Evolutionary conservation across 2,888 invertebrate genomes (phyloP).

Genomic region (Acheta domesticus): DNA sequence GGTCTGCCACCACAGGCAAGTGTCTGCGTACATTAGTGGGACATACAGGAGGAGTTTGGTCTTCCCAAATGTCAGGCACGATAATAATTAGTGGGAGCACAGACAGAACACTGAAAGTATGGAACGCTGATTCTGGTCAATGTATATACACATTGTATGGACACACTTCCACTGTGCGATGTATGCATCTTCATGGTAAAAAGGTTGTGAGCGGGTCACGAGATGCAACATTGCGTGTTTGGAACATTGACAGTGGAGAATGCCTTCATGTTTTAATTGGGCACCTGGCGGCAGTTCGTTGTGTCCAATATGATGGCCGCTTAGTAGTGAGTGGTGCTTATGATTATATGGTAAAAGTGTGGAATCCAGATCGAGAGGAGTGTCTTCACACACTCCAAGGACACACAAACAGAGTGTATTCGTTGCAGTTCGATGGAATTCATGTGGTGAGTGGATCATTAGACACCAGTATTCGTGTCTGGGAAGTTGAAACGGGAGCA

Average conservation of each 20-base stretch:
- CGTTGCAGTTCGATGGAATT: slow-evolving; percentile 95
- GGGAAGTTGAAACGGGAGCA: slow-evolving; percentile 91
- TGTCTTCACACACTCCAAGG: slow-evolving; percentile 94
- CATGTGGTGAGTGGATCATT: slow-evolving; percentile 97
- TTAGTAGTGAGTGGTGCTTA: slow-evolving; percentile 97
- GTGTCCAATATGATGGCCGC: slow-evolving; percentile 96
- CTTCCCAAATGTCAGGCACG: slow-evolving; percentile 92
- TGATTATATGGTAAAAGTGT: slow-evolving; percentile 97
- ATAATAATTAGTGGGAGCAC: slow-evolving; percentile 94
- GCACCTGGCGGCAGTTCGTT: slow-evolving; percentile 94
- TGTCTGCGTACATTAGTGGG: slow-evolving; percentile 91
- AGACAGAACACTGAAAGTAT: slow-evolving; percentile 93
- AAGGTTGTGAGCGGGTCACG: slow-evolving; percentile 97
- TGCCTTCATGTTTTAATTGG: slow-evolving; percentile 92
- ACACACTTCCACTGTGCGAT: slow-evolving; percentile 96
- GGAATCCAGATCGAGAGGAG: slow-evolving; percentile 94
- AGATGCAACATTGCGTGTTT: slow-evolving; percentile 93
- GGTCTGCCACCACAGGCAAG: slow-evolving; percentile 93
- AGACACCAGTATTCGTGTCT: slow-evolving; percentile 95
- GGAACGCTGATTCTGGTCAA: slow-evolving; percentile 91
- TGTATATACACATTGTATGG: slow-evolving; percentile 92
- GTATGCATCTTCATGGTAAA: slow-evolving; percentile 92
- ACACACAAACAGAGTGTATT: slow-evolving; percentile 97
- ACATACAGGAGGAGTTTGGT: slow-evolving; percentile 99
- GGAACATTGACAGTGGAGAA: slow-evolving; percentile 90